phyloP scores from a whole-genome alignment of 1,140 invertebrate genomes.

The Macrotrachela quadricornifera region DNA sequence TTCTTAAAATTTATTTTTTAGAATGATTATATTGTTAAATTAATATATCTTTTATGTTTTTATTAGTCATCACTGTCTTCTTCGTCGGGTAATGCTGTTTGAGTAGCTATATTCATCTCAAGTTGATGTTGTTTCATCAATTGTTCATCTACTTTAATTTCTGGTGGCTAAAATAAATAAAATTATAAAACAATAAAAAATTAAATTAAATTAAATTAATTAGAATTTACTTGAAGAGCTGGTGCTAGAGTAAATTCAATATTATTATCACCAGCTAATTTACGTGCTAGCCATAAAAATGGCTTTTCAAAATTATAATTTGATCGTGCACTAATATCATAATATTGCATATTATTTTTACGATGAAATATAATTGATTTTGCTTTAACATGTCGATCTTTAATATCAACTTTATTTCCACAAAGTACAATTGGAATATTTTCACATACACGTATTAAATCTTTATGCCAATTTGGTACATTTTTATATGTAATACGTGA shows the following conservation, averaged over 20 bases:
- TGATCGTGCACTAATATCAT: conserved; percentile 96
- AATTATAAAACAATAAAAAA: too few relatives aligned
- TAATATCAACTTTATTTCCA: conserved; percentile 71
- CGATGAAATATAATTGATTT: conserved; percentile 86
- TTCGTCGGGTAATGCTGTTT: conserved; percentile 63
- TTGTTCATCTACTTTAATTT: conserved; percentile 89
- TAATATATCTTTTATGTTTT: too few relatives aligned
- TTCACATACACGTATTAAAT: conserved; percentile 92
- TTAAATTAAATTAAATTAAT: too few relatives aligned
- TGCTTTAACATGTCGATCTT: conserved; percentile 98
- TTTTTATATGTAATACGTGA: conserved; percentile 98
- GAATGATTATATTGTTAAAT: too few relatives aligned
- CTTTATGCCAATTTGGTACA: conserved; percentile 96
- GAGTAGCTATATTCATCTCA: conserved; percentile 72
- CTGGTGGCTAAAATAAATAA: conserved; percentile 89
- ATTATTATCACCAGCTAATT: conserved; percentile 93
- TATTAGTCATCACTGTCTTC: conserved; percentile 50
- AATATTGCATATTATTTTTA: conserved; percentile 99
- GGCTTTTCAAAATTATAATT: conserved; percentile 99
- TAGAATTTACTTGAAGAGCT: conserved; percentile 38
- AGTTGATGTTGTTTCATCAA: conserved; percentile 86
- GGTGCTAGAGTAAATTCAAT: conserved; percentile 98
- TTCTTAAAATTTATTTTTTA: too few relatives aligned
- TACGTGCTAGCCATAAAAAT: conserved; percentile 90
- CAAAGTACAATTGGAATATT: conserved; percentile 82